Evolutionary conservation across 1,140 invertebrate species (phyloP).

Genomic region (Laupala kohalensis): DNA sequence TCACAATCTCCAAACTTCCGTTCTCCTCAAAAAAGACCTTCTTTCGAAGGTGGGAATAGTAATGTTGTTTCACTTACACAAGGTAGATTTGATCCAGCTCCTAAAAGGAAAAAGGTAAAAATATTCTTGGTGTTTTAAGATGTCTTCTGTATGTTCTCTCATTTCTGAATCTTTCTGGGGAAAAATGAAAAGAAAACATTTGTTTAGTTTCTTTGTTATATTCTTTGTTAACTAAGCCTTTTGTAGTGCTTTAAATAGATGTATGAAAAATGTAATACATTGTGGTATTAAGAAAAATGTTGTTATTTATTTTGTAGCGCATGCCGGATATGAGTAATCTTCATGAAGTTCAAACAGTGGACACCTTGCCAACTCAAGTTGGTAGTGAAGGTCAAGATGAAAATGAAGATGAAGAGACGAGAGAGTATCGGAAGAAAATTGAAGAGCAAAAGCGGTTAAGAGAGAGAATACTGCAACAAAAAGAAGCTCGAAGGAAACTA

Average conservation of each 20-base stretch:
- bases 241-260: too few species aligned
- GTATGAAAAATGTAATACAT: too few species aligned
- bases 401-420: slow-evolving; percentile 46
- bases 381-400: slow-evolving; percentile 1
- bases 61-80: background rate
- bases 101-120: slow-evolving; percentile 8
- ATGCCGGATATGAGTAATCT: slow-evolving; percentile 15
- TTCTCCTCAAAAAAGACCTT: slow-evolving; percentile 1
- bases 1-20: background rate
- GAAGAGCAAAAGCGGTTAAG: slow-evolving; percentile 47
- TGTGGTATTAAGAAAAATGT: too few species aligned
- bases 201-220: too few species aligned
- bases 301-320: too few species aligned
- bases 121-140: too few species aligned
- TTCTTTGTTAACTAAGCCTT: too few species aligned
- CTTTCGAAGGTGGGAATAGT: background rate
- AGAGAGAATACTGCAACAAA: slow-evolving; percentile 42
- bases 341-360: slow-evolving; percentile 15
- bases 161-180: too few species aligned
- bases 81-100: background rate
- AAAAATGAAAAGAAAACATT: too few species aligned
- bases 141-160: too few species aligned
- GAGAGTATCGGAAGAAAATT: slow-evolving; percentile 45
- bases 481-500: slow-evolving; percentile 44
- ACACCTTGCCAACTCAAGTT: slow-evolving; percentile 11